Percentiles rank a stretch among this genome's conserved stretches.
Conservation (phyloP, 2,113 vertebrate genomes). For the Mohoua ochrocephala region DNA sequence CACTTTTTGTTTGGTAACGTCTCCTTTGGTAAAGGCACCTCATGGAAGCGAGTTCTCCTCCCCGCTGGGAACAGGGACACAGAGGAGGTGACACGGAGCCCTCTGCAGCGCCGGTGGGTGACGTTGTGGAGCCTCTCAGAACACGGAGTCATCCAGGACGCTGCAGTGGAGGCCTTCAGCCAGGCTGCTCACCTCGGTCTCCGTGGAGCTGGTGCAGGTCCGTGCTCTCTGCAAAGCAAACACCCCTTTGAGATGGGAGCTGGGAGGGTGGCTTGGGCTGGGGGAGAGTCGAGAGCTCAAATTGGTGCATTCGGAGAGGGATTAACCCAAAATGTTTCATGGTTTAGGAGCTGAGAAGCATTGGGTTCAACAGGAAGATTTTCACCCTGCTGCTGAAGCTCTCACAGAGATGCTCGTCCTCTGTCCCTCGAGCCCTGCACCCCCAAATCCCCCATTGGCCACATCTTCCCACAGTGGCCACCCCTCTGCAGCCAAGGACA, state of each 20-base stretch:
- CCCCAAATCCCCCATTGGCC: not conserved
- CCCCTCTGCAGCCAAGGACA: not conserved
- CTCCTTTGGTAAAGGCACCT: not conserved
- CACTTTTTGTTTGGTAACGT: not conserved
- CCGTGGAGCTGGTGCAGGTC: not conserved
- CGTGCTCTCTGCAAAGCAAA: conserved; percentile 41
- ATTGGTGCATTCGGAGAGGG: not conserved
- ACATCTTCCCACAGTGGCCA: not conserved
- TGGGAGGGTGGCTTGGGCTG: not conserved
- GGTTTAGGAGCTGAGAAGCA: not conserved
- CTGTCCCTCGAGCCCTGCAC: not conserved
- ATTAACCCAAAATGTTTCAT: accelerated
- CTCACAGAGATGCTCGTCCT: not conserved
- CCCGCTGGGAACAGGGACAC: accelerated
- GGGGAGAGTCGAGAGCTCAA: not conserved
- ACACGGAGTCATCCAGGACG: not conserved
- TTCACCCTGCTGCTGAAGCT: not conserved
- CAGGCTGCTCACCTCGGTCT: not conserved
- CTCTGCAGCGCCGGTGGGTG: accelerated
- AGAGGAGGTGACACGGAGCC: not conserved
- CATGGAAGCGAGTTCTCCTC: not conserved
- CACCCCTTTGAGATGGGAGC: not conserved
- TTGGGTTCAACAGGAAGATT: not conserved
- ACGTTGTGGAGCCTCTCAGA: not conserved
- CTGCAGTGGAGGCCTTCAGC: not conserved